phyloP scores from a whole-genome alignment of 1,140 invertebrate genomes.

The Ceratina australensis region DNA sequence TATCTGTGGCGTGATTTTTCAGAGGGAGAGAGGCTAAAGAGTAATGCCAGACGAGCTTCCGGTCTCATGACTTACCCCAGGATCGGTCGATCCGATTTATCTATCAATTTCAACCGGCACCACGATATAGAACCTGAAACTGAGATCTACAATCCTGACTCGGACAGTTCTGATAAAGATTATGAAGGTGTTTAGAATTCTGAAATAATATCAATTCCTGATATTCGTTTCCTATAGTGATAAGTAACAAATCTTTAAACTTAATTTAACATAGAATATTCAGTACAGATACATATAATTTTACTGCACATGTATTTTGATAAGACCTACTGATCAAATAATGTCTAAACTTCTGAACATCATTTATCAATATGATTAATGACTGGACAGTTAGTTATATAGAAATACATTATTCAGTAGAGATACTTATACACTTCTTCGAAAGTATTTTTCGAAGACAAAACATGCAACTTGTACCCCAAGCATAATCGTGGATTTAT shows the following conservation, averaged over 20 bases:
- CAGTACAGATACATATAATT: no score
- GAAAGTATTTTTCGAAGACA: neutral
- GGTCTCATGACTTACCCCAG: conserved; percentile 65
- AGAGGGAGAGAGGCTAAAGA: conserved; percentile 62
- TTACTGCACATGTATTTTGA: no score
- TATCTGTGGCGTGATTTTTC: neutral
- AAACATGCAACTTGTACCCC: neutral
- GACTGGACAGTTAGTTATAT: no score
- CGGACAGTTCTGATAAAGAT: conserved; percentile 49
- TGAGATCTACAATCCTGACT: conserved; percentile 48
- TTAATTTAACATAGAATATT: no score
- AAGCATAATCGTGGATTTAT: conserved; percentile 3
- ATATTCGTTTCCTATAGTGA: no score
- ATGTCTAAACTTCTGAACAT: no score
- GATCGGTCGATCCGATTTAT: conserved; percentile 54
- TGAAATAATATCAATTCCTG: neutral
- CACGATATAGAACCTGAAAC: conserved; percentile 29
- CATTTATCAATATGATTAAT: no score
- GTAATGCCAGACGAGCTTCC: conserved; percentile 58
- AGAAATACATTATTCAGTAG: no score
- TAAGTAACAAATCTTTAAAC: no score
- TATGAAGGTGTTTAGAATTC: conserved; percentile 55
- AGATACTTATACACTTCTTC: no score
- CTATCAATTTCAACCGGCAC: conserved; percentile 41
- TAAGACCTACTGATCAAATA: no score